phyloP scores from a whole-genome alignment of 92 coral and sea anemone genomes.

The Epizoanthus ramosus region DNA sequence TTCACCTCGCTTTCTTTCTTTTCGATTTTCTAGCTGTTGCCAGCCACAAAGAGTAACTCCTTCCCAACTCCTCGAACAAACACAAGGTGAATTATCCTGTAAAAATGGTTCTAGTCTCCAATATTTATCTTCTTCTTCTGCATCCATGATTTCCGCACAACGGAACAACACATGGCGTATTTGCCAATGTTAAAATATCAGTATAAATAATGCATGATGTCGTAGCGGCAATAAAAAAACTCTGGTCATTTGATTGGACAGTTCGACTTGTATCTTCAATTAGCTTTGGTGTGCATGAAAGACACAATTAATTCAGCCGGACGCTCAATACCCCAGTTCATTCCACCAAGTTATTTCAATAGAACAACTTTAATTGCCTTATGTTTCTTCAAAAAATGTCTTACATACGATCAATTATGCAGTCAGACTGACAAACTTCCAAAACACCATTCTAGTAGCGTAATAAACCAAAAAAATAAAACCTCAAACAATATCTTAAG shows the following conservation, averaged over 20 bases:
- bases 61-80: constrained; percentile 56
- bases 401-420: no score
- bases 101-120: constrained; percentile 46
- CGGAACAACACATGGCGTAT: constrained; percentile 12
- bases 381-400: no score
- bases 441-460: no score
- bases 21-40: constrained; percentile 57
- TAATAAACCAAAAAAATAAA: no score
- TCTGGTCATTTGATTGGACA: constrained; percentile 12
- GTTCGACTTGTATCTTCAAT: constrained; percentile 2
- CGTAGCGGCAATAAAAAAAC: not conserved
- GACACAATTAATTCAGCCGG: not conserved
- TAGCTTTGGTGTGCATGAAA: not conserved
- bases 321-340: not conserved
- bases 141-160: not conserved
- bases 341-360: not conserved
- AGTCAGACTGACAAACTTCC: no score
- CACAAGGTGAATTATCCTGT: constrained; percentile 54
- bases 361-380: not conserved
- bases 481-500: no score
- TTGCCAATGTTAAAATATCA: constrained; percentile 10
- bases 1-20: constrained; percentile 51
- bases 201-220: constrained; percentile 24
- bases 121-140: constrained; percentile 21
- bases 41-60: constrained; percentile 66